Evolutionary conservation across 2,113 vertebrate genomes (phyloP).

Genomic region (Protobothrops flavoviridis): DNA sequence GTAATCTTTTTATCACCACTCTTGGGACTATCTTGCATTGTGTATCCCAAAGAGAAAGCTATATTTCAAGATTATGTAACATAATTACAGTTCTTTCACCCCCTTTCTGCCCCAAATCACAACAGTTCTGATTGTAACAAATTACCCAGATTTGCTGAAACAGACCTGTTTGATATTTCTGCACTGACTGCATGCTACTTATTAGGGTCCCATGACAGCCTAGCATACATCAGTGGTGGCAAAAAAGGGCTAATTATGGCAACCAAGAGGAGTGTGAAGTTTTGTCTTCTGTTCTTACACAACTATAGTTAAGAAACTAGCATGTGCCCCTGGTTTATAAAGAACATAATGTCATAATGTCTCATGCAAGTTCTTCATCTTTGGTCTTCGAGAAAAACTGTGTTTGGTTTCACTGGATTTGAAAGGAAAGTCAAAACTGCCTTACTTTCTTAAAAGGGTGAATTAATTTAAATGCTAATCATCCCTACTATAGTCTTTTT

Average conservation of each 20-base stretch:
- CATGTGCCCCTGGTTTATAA: neutral
- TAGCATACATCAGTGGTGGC: neutral
- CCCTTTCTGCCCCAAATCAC: neutral
- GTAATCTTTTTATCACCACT: neutral
- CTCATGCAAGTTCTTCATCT: neutral
- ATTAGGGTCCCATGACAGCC: neutral
- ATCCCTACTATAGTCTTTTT: neutral
- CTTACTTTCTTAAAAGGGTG: accelerated
- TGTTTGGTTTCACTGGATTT: neutral
- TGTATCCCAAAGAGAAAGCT: neutral
- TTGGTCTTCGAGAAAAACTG: neutral
- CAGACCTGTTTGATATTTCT: conserved; percentile 4
- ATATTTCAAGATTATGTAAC: conserved; percentile 18
- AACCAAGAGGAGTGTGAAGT: neutral
- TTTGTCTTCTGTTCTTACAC: conserved; percentile 9
- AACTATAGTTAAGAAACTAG: neutral
- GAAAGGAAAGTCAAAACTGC: neutral
- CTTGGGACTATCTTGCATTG: neutral
- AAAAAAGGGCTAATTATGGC: neutral
- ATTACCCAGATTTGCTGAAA: conserved; percentile 27
- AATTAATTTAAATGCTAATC: conserved; percentile 23
- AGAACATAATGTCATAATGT: neutral
- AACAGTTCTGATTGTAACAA: conserved; percentile 29
- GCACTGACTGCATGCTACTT: neutral
- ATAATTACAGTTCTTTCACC: neutral